These are phyloP conservation scores for Aselliscus stoliczkanus DNA, from an alignment of 2,797 vertebrate genomes.

Conservation along the genomic window DNA sequence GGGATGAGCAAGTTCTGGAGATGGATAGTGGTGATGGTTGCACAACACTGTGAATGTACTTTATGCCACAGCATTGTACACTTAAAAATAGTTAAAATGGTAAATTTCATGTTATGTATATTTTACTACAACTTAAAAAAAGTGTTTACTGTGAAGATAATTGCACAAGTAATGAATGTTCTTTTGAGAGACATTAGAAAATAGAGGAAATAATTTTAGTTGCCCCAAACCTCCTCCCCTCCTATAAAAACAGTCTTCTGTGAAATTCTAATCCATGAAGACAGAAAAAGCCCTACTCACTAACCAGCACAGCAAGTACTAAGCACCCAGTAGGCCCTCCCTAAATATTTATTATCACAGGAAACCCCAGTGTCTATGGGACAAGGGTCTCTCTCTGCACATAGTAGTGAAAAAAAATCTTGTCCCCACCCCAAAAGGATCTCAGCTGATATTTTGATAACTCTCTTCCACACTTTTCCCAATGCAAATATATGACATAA, in stretches of 20 bases:
- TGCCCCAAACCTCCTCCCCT: neutral
- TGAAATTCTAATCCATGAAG: neutral
- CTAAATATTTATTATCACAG: neutral
- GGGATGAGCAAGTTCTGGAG: neutral
- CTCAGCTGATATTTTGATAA: neutral
- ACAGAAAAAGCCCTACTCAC: neutral
- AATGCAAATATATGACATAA: neutral
- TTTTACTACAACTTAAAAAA: neutral
- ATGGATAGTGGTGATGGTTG: neutral
- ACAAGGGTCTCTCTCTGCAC: too few species aligned
- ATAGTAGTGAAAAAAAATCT: neutral
- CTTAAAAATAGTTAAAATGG: neutral
- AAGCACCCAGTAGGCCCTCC: neutral
- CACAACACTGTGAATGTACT: neutral
- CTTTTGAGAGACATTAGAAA: neutral
- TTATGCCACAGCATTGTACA: neutral
- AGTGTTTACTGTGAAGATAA: neutral
- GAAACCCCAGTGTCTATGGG: too few species aligned
- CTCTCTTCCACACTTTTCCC: neutral
- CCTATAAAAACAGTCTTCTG: neutral
- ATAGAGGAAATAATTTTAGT: conserved; percentile 1
- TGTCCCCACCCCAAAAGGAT: neutral
- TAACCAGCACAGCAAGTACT: neutral
- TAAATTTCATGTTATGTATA: neutral
- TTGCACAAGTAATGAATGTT: neutral